Evolutionary conservation across 2,113 vertebrate genomes (phyloP).

Genomic region (Willisornis vidua): DNA sequence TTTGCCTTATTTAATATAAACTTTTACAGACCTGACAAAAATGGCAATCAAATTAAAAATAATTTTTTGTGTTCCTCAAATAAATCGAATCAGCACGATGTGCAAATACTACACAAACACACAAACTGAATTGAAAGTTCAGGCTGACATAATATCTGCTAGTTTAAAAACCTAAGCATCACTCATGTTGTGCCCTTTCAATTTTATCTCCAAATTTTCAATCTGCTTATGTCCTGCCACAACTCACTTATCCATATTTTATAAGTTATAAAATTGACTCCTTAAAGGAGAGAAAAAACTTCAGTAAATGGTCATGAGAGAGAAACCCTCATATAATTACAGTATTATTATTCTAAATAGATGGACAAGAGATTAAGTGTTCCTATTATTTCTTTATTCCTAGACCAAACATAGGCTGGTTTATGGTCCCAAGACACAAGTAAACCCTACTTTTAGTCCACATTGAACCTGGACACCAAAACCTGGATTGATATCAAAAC

Average conservation of each 20-base stretch:
- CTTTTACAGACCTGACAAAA: conserved; percentile 18
- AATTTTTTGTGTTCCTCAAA: neutral
- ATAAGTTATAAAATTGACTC: neutral
- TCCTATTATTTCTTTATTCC: neutral
- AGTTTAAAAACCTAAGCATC: neutral
- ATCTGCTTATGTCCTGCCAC: neutral
- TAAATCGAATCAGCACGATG: neutral
- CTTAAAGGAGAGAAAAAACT: neutral
- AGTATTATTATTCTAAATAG: neutral
- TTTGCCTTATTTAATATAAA: conserved; percentile 37
- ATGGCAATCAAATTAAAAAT: conserved; percentile 35
- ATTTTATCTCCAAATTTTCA: neutral
- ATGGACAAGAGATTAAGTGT: neutral
- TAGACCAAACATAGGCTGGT: neutral
- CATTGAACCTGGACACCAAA: neutral
- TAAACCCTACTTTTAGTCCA: neutral
- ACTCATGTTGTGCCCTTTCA: neutral
- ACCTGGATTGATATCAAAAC: neutral
- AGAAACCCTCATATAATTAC: neutral
- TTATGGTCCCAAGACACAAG: neutral
- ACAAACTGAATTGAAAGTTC: neutral
- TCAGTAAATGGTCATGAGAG: neutral
- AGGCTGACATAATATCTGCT: neutral
- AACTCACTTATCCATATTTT: neutral
- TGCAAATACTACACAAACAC: neutral